These are phyloP conservation scores for Dicycla oo DNA, from an alignment of 2,888 invertebrate genomes.

Conservation along the genomic window DNA sequence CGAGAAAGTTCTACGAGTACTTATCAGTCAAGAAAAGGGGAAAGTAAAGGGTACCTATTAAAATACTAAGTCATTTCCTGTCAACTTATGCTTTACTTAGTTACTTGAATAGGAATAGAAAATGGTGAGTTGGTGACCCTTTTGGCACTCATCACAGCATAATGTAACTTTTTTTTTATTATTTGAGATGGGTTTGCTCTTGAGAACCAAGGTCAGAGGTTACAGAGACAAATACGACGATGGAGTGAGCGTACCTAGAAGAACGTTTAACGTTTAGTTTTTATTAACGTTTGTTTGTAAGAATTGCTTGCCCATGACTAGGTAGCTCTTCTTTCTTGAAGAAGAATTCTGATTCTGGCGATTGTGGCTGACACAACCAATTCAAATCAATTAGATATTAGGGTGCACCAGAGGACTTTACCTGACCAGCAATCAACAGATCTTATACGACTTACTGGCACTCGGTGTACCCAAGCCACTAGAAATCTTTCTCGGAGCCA, in stretches of 20 bases:
- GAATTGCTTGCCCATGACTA: background rate
- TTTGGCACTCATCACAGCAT: no score
- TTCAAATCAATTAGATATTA: background rate
- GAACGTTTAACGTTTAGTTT: no score
- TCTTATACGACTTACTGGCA: background rate
- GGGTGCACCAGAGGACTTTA: background rate
- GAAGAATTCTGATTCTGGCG: no score
- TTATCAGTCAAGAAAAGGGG: background rate
- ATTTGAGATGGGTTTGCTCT: no score
- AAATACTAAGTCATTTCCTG: background rate
- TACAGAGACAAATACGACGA: no score
- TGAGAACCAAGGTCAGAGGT: no score
- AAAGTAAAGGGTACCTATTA: background rate
- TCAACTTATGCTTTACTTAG: background rate
- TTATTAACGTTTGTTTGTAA: background rate
- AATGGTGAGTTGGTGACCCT: background rate
- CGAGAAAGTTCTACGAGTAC: background rate
- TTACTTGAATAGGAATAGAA: background rate
- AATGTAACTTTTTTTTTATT: no score
- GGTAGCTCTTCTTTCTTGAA: background rate
- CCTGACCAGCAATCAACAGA: background rate
- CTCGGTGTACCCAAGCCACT: slow-evolving; percentile 14
- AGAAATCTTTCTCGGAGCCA: slow-evolving; percentile 21
- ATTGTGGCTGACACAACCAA: background rate
- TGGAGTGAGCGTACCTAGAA: no score